These are phyloP conservation scores for Carassius carassius DNA, from an alignment of 2,113 vertebrate species.

Conservation along the genomic window DNA sequence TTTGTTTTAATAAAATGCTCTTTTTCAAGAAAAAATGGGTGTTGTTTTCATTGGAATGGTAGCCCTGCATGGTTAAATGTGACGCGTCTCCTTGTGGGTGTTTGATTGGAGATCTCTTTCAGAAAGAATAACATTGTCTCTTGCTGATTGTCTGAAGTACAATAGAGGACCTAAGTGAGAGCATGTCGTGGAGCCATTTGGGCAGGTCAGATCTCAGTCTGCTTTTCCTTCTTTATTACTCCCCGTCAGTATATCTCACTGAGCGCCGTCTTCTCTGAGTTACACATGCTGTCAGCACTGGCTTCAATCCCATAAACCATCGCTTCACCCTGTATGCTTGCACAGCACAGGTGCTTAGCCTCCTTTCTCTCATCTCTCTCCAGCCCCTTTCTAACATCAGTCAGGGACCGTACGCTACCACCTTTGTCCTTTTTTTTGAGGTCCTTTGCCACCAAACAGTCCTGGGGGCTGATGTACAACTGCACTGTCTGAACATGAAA, in stretches of 20 bases:
- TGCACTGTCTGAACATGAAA: conserved; percentile 1
- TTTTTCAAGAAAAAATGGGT: conserved; percentile 62
- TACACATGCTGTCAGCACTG: conserved; percentile 64
- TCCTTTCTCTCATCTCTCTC: conserved; percentile 20
- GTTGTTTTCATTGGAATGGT: neutral
- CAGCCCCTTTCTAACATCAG: conserved; percentile 10
- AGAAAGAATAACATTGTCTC: conserved; percentile 22
- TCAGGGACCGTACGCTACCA: neutral
- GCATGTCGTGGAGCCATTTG: neutral
- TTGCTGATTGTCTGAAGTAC: conserved; percentile 18
- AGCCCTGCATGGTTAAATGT: neutral
- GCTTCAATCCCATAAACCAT: conserved; percentile 69
- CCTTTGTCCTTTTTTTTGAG: conserved; percentile 8
- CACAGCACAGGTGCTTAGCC: conserved; percentile 32
- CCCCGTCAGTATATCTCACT: conserved; percentile 59
- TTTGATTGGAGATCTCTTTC: conserved; percentile 24
- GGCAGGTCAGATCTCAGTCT: conserved; percentile 35
- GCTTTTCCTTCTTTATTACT: conserved; percentile 65
- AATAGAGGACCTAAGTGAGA: conserved; percentile 27
- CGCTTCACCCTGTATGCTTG: conserved; percentile 47
- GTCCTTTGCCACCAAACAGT: conserved; percentile 1
- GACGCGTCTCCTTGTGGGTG: neutral
- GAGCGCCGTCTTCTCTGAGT: conserved; percentile 64
- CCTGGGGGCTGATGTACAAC: conserved; percentile 33
- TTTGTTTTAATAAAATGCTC: conserved; percentile 79